These are phyloP conservation scores for Apamea anceps DNA, from an alignment of 2,888 invertebrate species.

Conservation along the genomic window DNA sequence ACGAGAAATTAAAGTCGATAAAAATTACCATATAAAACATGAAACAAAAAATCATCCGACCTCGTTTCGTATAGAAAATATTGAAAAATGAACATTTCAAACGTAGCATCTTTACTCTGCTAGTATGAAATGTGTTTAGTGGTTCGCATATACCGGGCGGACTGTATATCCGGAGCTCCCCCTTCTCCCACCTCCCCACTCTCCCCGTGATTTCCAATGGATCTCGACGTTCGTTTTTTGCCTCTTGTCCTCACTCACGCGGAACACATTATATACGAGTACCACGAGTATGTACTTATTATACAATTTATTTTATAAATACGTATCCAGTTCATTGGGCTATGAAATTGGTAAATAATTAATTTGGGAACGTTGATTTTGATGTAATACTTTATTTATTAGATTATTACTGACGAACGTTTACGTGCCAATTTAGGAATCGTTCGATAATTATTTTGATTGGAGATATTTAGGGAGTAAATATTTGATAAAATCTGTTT, in stretches of 20 bases:
- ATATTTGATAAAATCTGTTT: conserved; percentile 34
- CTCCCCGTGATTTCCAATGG: conserved; percentile 79
- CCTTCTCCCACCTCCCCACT: conserved; percentile 43
- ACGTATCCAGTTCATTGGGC: conserved; percentile 60
- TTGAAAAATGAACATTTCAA: conserved; percentile 54
- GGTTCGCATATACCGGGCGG: conserved; percentile 72
- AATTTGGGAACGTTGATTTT: conserved; percentile 52
- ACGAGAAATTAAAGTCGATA: background rate
- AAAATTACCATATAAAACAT: background rate
- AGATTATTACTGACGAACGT: conserved; percentile 28
- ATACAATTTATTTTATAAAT: conserved; percentile 77
- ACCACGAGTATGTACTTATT: conserved; percentile 73
- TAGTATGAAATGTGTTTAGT: conserved; percentile 73
- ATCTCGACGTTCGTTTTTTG: conserved; percentile 75
- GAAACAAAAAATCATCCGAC: background rate
- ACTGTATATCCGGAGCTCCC: conserved; percentile 76
- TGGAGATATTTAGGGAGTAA: conserved; percentile 29
- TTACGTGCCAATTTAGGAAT: conserved; percentile 26
- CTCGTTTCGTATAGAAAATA: conserved; percentile 25
- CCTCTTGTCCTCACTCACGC: conserved; percentile 79
- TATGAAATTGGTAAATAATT: conserved; percentile 65
- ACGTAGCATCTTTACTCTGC: conserved; percentile 48
- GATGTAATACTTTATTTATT: conserved; percentile 41
- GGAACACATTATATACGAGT: conserved; percentile 75
- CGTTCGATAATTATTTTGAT: conserved; percentile 35